Evolutionary conservation across 2,113 vertebrate genomes (phyloP).

Genomic region (Carettochelys insculpta): DNA sequence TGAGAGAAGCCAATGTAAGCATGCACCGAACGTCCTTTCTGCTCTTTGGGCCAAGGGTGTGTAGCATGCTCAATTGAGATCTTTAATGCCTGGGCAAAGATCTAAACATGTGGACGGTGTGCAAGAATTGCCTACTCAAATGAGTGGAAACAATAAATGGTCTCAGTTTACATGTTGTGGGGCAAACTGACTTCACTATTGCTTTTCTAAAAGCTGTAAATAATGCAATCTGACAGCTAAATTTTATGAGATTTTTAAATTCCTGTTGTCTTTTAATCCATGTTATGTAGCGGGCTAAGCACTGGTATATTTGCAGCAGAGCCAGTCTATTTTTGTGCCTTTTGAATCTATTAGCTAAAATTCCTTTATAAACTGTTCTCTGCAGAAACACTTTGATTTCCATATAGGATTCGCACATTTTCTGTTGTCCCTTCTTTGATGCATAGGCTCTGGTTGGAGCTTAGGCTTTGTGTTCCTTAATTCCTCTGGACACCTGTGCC

Average conservation of each 20-base stretch:
- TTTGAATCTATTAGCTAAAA: slow-evolving; percentile 5
- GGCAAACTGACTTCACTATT: slow-evolving; percentile 7
- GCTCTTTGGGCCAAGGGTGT: slow-evolving; percentile 52
- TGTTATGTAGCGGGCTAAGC: slow-evolving; percentile 15
- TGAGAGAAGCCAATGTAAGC: slow-evolving; percentile 62
- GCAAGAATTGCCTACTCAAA: slow-evolving; percentile 18
- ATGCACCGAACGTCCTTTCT: slow-evolving; percentile 59
- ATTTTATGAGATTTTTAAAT: slow-evolving; percentile 36
- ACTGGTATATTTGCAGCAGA: neutral
- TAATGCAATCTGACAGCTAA: slow-evolving; percentile 36
- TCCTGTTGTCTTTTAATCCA: neutral
- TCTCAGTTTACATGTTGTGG: slow-evolving; percentile 40
- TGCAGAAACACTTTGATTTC: neutral
- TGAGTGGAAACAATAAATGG: slow-evolving; percentile 10
- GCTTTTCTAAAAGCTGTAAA: slow-evolving; percentile 25
- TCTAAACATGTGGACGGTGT: neutral
- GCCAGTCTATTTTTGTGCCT: neutral
- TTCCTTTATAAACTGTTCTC: neutral
- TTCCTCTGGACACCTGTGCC: neutral
- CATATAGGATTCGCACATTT: neutral
- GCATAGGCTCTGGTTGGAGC: neutral
- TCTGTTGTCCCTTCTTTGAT: neutral
- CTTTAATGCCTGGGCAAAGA: slow-evolving; percentile 52
- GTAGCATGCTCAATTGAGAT: slow-evolving; percentile 44
- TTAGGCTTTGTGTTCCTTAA: neutral